phyloP scores from a whole-genome alignment of 2,888 invertebrate genomes.

The Julus scandinavius region DNA sequence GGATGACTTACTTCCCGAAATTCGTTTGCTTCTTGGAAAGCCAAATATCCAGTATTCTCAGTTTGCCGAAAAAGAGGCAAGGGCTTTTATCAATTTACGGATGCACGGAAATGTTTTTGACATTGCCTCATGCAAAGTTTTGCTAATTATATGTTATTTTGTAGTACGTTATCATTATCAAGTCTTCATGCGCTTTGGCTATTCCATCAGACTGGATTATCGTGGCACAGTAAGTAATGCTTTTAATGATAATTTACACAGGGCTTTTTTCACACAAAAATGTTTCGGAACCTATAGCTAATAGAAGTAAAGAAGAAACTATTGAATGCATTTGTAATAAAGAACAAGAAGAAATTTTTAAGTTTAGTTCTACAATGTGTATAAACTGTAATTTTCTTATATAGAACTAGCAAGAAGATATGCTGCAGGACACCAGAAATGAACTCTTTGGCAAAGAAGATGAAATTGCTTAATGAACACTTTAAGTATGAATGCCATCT shows the following conservation, averaged over 20 bases:
- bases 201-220: constrained; percentile 54
- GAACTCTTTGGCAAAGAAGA: constrained; percentile 61
- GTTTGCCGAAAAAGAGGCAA: constrained; percentile 51
- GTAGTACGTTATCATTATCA: constrained; percentile 51
- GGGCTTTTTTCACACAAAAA: no score
- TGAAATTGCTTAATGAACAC: constrained; percentile 64
- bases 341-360: no score
- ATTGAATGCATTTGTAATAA: no score
- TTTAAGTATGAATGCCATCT: constrained; percentile 62
- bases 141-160: no score
- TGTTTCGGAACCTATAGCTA: no score
- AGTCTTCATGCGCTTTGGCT: background rate
- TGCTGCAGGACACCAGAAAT: constrained; percentile 66
- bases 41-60: constrained; percentile 5
- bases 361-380: no score
- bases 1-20: background rate
- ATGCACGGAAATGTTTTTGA: background rate
- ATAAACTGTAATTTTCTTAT: background rate
- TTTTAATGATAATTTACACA: no score
- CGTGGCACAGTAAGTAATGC: constrained; percentile 15
- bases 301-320: no score
- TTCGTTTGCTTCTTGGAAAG: background rate
- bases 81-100: background rate
- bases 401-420: constrained; percentile 52
- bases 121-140: background rate